These are phyloP conservation scores for Aporrectodea caliginosa DNA, from an alignment of 1,140 invertebrate genomes.

Conservation along the genomic window DNA sequence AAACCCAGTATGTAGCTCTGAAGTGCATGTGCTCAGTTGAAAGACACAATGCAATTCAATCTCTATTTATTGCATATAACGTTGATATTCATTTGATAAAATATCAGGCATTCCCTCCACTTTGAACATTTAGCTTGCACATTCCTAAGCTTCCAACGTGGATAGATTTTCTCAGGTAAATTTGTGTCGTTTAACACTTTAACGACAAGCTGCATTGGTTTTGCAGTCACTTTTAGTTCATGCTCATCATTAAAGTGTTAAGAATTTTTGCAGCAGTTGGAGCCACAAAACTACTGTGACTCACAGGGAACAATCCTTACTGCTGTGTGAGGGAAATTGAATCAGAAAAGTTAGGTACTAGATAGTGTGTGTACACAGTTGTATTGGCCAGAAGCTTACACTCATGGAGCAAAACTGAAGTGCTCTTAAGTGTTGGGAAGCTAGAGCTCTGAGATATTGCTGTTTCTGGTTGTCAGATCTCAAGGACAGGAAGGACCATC, in stretches of 20 bases:
- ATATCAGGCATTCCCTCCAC: not conserved
- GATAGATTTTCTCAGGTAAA: not conserved
- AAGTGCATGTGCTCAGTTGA: not conserved
- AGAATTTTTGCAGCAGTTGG: not conserved
- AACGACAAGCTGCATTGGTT: too few species aligned
- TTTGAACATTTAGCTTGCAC: not conserved
- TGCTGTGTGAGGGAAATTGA: not conserved
- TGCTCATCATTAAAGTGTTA: too few species aligned
- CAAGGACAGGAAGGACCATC: slow-evolving; percentile 50
- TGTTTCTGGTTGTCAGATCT: slow-evolving; percentile 39
- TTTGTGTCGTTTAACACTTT: too few species aligned
- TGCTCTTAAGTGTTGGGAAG: too few species aligned
- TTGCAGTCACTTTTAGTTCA: too few species aligned
- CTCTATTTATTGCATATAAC: not conserved
- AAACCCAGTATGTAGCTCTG: slow-evolving; percentile 55
- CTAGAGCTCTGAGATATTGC: too few species aligned
- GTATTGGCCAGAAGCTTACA: not conserved
- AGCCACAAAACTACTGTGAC: not conserved
- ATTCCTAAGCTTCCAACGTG: not conserved
- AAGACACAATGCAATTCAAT: not conserved
- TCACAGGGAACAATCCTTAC: not conserved
- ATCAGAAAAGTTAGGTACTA: not conserved
- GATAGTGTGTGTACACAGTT: not conserved
- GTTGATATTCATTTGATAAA: not conserved
- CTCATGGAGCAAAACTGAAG: too few species aligned